These are phyloP conservation scores for Glyptemys insculpta DNA, from an alignment of 2,797 vertebrate species.

Conservation along the genomic window DNA sequence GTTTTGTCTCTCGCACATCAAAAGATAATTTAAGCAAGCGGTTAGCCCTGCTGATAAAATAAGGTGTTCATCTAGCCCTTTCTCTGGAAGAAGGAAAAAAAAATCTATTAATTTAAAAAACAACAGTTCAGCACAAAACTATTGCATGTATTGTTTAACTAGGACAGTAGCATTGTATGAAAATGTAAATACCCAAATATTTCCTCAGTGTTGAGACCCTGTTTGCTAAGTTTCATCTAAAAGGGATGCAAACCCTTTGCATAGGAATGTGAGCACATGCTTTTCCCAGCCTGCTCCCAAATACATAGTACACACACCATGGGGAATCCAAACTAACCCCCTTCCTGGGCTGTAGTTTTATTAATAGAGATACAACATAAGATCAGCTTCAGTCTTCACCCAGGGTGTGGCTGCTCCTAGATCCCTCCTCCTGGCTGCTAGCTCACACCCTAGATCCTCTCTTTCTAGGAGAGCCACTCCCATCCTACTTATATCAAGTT, in stretches of 20 bases:
- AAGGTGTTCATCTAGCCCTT: background rate
- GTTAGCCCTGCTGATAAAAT: too few species aligned
- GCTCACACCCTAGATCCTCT: background rate
- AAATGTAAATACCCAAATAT: background rate
- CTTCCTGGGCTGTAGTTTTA: background rate
- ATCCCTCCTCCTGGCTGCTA: background rate
- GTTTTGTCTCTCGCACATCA: fast-evolving
- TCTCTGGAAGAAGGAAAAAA: background rate
- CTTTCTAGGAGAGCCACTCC: background rate
- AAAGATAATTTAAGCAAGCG: too few species aligned
- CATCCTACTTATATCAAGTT: background rate
- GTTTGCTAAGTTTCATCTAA: background rate
- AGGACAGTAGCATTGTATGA: background rate
- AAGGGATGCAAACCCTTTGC: fast-evolving
- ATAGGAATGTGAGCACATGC: background rate
- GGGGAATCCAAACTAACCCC: background rate
- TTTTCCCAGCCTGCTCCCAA: background rate
- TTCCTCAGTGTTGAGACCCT: background rate
- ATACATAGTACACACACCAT: background rate
- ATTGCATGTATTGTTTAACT: background rate
- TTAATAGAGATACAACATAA: background rate
- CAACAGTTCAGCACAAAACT: background rate
- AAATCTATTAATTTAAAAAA: background rate
- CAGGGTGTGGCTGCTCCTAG: background rate
- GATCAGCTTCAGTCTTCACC: background rate